Evolutionary conservation across 2,113 vertebrate species (phyloP).

Genomic region (Pygoscelis adeliae): DNA sequence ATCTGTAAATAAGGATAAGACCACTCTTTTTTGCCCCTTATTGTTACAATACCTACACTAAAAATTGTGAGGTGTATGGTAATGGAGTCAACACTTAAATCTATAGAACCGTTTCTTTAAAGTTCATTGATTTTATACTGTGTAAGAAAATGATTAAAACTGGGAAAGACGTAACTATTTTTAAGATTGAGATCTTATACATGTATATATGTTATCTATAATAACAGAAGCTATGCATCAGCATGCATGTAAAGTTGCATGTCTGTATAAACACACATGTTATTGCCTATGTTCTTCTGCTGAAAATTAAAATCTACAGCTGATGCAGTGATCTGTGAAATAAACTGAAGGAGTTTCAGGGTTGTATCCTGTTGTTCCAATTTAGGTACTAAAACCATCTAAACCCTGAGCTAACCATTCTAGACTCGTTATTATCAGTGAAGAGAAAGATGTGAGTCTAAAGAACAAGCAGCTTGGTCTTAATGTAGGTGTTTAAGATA

Average conservation of each 20-base stretch:
- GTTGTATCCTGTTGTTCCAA: not conserved
- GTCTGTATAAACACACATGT: rapidly evolving
- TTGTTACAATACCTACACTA: not conserved
- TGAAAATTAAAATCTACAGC: not conserved
- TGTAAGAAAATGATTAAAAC: not conserved
- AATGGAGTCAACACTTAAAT: not conserved
- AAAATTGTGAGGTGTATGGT: not conserved
- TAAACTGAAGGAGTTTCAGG: not conserved
- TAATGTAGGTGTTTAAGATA: not conserved
- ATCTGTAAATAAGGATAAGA: not conserved
- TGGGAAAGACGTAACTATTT: not conserved
- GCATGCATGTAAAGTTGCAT: not conserved
- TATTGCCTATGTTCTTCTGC: not conserved
- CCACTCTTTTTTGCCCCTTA: not conserved
- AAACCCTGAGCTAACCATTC: not conserved
- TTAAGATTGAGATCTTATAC: not conserved
- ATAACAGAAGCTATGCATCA: not conserved
- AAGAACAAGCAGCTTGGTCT: not conserved
- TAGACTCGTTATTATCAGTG: not conserved
- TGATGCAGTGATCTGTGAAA: not conserved
- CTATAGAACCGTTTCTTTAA: not conserved
- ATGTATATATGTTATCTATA: not conserved
- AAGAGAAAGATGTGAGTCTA: not conserved
- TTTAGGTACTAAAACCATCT: not conserved
- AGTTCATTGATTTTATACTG: not conserved